phyloP scores from a whole-genome alignment of 2,888 invertebrate species.

The Euclidia mi region DNA sequence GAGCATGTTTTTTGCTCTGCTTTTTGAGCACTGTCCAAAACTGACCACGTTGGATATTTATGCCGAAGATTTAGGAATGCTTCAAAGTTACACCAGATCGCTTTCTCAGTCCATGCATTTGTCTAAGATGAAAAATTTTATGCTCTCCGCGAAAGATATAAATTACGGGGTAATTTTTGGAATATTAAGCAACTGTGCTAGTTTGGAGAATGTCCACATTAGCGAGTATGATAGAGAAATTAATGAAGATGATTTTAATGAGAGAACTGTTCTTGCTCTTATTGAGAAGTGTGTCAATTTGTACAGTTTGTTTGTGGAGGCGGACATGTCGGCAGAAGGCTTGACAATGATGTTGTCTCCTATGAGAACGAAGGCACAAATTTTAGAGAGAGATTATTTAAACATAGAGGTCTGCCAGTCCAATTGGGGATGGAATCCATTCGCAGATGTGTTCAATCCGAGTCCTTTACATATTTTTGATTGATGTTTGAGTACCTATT shows the following conservation, averaged over 20 bases:
- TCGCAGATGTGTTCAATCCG: conserved; percentile 70
- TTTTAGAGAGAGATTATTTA: conserved; percentile 52
- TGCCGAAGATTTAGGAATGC: conserved; percentile 52
- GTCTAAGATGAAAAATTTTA: conserved; percentile 62
- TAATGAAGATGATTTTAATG: conserved; percentile 26
- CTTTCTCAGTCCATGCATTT: conserved; percentile 53
- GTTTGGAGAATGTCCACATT: conserved; percentile 65
- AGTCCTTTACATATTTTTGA: conserved; percentile 63
- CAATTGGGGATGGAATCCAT: too few species aligned
- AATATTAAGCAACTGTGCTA: conserved; percentile 54
- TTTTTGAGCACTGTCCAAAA: conserved; percentile 57
- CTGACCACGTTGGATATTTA: conserved; percentile 63
- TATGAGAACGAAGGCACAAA: conserved; percentile 53
- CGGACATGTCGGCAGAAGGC: conserved; percentile 58
- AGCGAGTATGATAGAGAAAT: conserved; percentile 61
- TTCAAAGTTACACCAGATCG: conserved; percentile 45
- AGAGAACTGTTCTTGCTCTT: conserved; percentile 40
- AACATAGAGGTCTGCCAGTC: conserved; percentile 62
- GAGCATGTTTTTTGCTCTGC: conserved; percentile 55
- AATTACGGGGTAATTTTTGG: conserved; percentile 61
- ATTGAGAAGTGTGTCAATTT: conserved; percentile 58
- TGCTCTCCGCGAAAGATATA: conserved; percentile 62
- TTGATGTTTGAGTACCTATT: too few species aligned
- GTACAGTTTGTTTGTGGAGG: conserved; percentile 67
- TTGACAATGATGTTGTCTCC: conserved; percentile 58